These are phyloP conservation scores for Sturnus vulgaris DNA, from an alignment of 2,113 vertebrate genomes.

Conservation along the genomic window DNA sequence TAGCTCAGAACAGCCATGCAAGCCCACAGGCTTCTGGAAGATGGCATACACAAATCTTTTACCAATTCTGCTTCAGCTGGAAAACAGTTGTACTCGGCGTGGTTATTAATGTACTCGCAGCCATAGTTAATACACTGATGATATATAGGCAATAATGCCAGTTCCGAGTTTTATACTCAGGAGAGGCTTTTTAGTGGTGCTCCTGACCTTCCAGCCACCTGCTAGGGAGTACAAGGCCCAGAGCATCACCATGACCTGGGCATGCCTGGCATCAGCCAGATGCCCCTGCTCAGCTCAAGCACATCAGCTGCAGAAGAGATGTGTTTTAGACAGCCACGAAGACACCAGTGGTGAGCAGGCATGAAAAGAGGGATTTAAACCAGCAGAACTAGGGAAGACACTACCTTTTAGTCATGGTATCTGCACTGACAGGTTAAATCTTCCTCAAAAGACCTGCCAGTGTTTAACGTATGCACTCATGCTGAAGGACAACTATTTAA, in stretches of 20 bases:
- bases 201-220: not conserved
- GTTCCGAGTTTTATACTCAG: not conserved
- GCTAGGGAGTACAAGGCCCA: not conserved
- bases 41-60: not conserved
- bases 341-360: not conserved
- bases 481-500: constrained; percentile 19
- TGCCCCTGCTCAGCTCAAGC: not conserved
- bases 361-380: not conserved
- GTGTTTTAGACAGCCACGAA: not conserved
- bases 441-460: not conserved
- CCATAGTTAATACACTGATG: not conserved
- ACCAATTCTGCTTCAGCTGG: not conserved
- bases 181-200: not conserved
- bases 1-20: not conserved
- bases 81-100: not conserved
- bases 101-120: not conserved
- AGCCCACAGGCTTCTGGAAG: not conserved
- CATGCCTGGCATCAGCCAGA: not conserved
- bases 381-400: not conserved
- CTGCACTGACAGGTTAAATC: not conserved
- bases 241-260: not conserved
- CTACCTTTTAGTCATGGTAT: not conserved
- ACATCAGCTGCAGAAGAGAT: not conserved
- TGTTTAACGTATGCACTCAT: not conserved
- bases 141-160: not conserved